Conservation (phyloP, 2,888 invertebrate genomes). For the Spodoptera littoralis region DNA sequence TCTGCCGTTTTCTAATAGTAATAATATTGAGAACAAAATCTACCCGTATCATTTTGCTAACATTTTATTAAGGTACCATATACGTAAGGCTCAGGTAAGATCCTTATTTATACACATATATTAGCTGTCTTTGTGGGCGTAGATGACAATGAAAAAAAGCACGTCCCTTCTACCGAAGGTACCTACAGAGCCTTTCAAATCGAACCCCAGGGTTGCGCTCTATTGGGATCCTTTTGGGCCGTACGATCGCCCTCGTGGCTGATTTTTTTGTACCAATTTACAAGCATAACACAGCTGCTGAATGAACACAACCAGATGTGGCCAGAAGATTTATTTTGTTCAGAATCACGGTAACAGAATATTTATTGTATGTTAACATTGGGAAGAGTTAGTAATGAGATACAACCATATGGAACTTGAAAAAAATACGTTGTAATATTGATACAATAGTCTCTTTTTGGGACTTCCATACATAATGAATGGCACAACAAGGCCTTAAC, state of each 20-base stretch:
- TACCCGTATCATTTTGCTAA: constrained; percentile 48
- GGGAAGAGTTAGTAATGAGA: constrained; percentile 42
- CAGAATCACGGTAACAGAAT: constrained; percentile 45
- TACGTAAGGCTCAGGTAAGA: constrained; percentile 65
- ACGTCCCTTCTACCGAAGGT: constrained; percentile 31
- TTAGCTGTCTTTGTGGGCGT: constrained; percentile 58
- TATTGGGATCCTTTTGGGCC: constrained; percentile 67
- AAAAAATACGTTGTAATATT: constrained; percentile 10
- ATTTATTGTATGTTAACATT: constrained; percentile 39
- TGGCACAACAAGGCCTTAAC: constrained; percentile 8
- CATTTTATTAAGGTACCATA: constrained; percentile 47
- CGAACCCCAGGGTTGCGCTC: constrained; percentile 67
- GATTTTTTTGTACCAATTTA: constrained; percentile 66
- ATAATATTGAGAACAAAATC: constrained; percentile 41
- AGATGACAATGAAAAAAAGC: constrained; percentile 61
- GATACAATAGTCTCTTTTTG: constrained; percentile 4
- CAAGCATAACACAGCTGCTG: constrained; percentile 67
- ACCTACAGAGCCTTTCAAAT: constrained; percentile 63
- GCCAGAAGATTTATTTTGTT: constrained; percentile 51
- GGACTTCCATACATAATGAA: constrained; percentile 4
- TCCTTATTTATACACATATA: constrained; percentile 46
- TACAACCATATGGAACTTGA: neutral
- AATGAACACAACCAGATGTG: constrained; percentile 72
- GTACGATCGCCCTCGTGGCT: constrained; percentile 47
- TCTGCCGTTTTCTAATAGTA: constrained; percentile 30